phyloP scores from a whole-genome alignment of 2,888 invertebrate genomes.

The Acrobasis suavella region DNA sequence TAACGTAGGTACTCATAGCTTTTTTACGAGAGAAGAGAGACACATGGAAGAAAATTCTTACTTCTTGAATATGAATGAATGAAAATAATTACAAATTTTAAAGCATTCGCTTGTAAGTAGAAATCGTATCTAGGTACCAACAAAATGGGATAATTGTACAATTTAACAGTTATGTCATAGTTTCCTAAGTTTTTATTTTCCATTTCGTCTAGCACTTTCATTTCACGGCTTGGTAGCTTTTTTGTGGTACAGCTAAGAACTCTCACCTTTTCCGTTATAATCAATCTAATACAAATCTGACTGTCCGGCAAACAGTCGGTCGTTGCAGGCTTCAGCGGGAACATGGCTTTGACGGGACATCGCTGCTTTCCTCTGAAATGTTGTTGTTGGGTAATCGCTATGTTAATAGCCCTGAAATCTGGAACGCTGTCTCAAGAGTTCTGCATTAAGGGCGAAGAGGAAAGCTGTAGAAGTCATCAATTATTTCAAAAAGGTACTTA shows the following conservation, averaged over 20 bases:
- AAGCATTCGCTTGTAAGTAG: too few species aligned
- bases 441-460: slow-evolving; percentile 48
- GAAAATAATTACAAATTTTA: too few species aligned
- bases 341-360: slow-evolving; percentile 55
- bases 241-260: slow-evolving; percentile 50
- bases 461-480: slow-evolving; percentile 44
- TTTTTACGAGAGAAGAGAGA: too few species aligned
- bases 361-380: slow-evolving; percentile 52
- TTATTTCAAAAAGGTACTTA: slow-evolving; percentile 49
- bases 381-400: slow-evolving; percentile 53
- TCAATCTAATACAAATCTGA: slow-evolving; percentile 54
- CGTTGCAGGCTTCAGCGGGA: slow-evolving; percentile 47
- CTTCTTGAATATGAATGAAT: too few species aligned
- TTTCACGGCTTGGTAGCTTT: slow-evolving; percentile 63
- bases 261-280: slow-evolving; percentile 57
- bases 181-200: slow-evolving; percentile 45
- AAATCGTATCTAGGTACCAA: not conserved
- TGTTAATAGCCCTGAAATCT: slow-evolving; percentile 46
- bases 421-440: slow-evolving; percentile 51
- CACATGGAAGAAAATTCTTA: too few species aligned
- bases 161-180: slow-evolving; percentile 33
- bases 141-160: not conserved
- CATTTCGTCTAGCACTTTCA: slow-evolving; percentile 56
- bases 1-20: too few species aligned
- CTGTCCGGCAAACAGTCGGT: slow-evolving; percentile 49